Base-by-base conservation (phyloP, 2,797 vertebrate species). In the Pygocentrus nattereri region DNA sequence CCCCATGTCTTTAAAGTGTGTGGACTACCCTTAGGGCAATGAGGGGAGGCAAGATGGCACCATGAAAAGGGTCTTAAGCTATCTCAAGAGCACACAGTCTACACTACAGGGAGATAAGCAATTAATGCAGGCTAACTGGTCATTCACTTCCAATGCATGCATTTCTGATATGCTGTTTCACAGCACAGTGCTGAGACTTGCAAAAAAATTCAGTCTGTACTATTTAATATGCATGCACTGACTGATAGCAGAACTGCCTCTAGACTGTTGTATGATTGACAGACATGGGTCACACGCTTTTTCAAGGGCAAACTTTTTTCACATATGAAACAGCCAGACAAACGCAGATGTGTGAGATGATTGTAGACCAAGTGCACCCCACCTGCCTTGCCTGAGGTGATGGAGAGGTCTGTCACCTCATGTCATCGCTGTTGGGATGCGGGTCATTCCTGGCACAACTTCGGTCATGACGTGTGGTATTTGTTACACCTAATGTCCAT, bases 1-100 rank as follows among this genome's bases (percentile, higher is more conserved):
- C 15, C 72, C 59, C 10, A 64, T 62, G 72, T 38, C 18, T 70
- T 70, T 56, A 72, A 27, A 62, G 18, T 44, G 23, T 31, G 23
- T 49, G 23, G 52, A 69, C 18, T 56, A 50, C 54, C 34, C 70
- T 71, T 10, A n/a, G 47, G 23, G 54, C 41, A 78, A 13, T 11
- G 56, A 64, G 71, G 49, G 73, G n/a, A 68, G 67, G 59, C 44
- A 41, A 56, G 23, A 65, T 47, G 18, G 67, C 67, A 58, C 18
- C 27, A 34, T 54, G 38, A 31, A 31, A 79, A 34, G 52, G 23
- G 34, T 41, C 62, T 81, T 69, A 49, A 44, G 47, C 74, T 54
- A 56, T 41, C 59, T 69, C 64, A 44, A 65, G 18, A 72, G 38
- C 59, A 61, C 80, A 61, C 30, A 30, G 34, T 4, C 68, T 47